These are phyloP conservation scores for Eumacrocentrus americanus DNA, from an alignment of 2,888 invertebrate species.

Conservation along the genomic window DNA sequence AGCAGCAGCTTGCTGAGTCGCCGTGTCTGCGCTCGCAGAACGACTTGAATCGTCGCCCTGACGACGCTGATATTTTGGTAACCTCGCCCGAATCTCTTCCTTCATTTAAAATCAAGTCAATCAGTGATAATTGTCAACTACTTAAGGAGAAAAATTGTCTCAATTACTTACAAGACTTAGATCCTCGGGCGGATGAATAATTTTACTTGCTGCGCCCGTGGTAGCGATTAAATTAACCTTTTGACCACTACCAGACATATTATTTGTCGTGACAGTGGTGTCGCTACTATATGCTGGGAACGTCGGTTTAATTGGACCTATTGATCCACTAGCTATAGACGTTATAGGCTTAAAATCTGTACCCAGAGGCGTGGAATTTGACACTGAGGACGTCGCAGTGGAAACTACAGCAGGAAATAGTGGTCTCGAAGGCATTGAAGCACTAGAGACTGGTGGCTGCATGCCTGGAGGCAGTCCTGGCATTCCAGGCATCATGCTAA, in stretches of 20 bases:
- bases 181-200: constrained; percentile 93
- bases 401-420: constrained; percentile 76
- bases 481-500: constrained; percentile 64
- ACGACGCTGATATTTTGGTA: constrained; percentile 70
- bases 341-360: constrained; percentile 69
- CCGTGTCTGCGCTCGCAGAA: constrained; percentile 46
- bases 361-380: constrained; percentile 64
- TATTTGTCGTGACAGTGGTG: constrained; percentile 54
- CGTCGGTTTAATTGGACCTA: constrained; percentile 71
- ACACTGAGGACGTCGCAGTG: constrained; percentile 65
- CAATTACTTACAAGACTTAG: constrained; percentile 70
- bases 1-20: constrained; percentile 41
- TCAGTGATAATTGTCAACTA: background rate
- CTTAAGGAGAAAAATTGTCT: background rate
- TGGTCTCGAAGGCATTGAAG: constrained; percentile 68
- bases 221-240: constrained; percentile 71
- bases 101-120: constrained; percentile 49
- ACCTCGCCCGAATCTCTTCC: constrained; percentile 80
- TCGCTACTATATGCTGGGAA: constrained; percentile 76
- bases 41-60: constrained; percentile 57
- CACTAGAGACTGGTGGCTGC: constrained; percentile 53
- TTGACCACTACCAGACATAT: constrained; percentile 61
- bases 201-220: constrained; percentile 85
- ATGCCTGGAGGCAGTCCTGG: constrained; percentile 62
- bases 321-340: constrained; percentile 59